Evolutionary conservation across 2,113 vertebrate species (phyloP).

Genomic region (Gulo gulo): DNA sequence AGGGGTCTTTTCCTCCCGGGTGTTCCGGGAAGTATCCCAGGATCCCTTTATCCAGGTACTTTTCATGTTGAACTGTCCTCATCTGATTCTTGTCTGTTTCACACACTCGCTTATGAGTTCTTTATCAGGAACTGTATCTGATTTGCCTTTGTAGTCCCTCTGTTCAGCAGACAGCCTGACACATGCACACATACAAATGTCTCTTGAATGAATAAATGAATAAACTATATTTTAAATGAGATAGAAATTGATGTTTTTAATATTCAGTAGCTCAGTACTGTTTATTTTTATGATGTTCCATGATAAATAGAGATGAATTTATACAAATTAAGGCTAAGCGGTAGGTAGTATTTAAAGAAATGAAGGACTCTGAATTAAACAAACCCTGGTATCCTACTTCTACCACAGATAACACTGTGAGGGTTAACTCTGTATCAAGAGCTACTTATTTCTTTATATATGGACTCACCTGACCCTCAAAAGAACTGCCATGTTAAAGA

Average conservation of each 20-base stretch:
- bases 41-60: neutral
- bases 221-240: slow-evolving; percentile 56
- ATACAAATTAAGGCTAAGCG: neutral
- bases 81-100: slow-evolving; percentile 6
- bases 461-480: neutral
- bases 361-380: neutral
- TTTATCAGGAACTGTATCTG: slow-evolving; percentile 54
- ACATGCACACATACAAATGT: slow-evolving; percentile 33
- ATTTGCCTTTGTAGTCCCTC: slow-evolving; percentile 39
- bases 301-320: slow-evolving; percentile 30
- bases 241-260: slow-evolving; percentile 30
- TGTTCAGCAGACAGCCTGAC: slow-evolving; percentile 34
- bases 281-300: slow-evolving; percentile 33
- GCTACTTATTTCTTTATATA: neutral
- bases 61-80: neutral
- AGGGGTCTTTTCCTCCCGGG: neutral
- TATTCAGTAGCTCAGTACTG: neutral
- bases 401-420: neutral
- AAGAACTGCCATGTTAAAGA: neutral
- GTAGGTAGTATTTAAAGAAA: neutral
- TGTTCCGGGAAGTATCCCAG: neutral
- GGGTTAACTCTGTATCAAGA: neutral
- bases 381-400: neutral
- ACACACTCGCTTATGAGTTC: neutral
- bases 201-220: slow-evolving; percentile 54